Conservation (phyloP, 2,797 vertebrate species). For the Cirrhinus molitorella region DNA sequence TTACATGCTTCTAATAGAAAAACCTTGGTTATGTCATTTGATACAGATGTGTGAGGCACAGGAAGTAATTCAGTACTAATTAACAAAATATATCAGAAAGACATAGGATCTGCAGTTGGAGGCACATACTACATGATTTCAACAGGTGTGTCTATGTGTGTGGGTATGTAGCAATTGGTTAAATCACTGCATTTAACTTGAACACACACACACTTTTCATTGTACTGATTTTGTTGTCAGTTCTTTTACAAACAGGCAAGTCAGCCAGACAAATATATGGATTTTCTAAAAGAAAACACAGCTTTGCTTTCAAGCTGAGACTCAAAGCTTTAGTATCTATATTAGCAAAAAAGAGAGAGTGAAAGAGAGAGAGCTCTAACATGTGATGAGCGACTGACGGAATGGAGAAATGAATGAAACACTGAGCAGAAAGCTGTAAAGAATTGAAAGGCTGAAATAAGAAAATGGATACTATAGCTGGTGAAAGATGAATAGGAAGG, state of each 20-base stretch:
- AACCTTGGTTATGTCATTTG: neutral
- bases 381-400: neutral
- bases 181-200: neutral
- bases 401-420: neutral
- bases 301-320: neutral
- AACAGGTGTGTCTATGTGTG: neutral
- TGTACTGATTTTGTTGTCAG: neutral
- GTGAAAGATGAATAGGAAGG: constrained; percentile 10
- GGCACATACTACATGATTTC: neutral
- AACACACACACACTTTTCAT: neutral
- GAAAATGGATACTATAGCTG: constrained; percentile 5
- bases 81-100: neutral
- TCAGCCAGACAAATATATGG: neutral
- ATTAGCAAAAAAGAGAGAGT: neutral
- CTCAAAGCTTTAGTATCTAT: neutral
- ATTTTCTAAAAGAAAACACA: neutral
- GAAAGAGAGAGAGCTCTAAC: neutral
- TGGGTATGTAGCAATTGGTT: neutral
- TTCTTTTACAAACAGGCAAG: neutral
- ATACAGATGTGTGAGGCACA: neutral
- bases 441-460: neutral
- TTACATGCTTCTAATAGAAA: neutral
- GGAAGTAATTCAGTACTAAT: neutral
- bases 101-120: neutral
- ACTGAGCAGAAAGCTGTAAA: neutral